Percentiles rank a stretch among this genome's conserved stretches.
These are phyloP conservation scores for Tetramorium alpestre DNA, from an alignment of 1,140 invertebrate genomes.

Conservation along the genomic window DNA sequence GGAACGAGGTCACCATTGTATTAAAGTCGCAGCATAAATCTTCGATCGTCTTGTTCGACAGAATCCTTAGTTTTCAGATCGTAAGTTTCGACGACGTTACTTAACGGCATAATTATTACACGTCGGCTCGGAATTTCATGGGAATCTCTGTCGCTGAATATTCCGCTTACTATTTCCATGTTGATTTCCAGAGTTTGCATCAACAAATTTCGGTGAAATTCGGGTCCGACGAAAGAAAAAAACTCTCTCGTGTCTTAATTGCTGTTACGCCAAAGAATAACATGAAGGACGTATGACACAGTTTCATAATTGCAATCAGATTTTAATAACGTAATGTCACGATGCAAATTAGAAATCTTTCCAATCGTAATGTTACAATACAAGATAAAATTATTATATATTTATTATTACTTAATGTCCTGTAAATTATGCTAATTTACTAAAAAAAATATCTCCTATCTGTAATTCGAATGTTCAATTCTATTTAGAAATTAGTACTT, in stretches of 20 bases:
- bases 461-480: too few relatives aligned
- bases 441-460: too few relatives aligned
- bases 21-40: constrained; percentile 54
- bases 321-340: background rate
- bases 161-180: background rate
- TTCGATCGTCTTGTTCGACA: background rate
- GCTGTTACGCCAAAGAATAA: background rate
- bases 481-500: too few relatives aligned
- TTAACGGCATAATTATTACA: constrained; percentile 67
- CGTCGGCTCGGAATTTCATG: constrained; percentile 16
- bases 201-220: background rate
- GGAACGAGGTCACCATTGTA: background rate
- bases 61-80: constrained; percentile 46
- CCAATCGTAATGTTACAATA: background rate
- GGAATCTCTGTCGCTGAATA: constrained; percentile 5
- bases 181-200: background rate
- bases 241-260: background rate
- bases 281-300: background rate
- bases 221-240: background rate
- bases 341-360: background rate
- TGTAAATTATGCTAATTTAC: too few relatives aligned
- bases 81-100: constrained; percentile 32
- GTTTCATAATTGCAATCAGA: background rate
- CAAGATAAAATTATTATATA: too few relatives aligned
- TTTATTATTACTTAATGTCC: too few relatives aligned